These are phyloP conservation scores for Drosophila pseudotalamancana DNA, from an alignment of 2,888 invertebrate genomes.

Conservation along the genomic window DNA sequence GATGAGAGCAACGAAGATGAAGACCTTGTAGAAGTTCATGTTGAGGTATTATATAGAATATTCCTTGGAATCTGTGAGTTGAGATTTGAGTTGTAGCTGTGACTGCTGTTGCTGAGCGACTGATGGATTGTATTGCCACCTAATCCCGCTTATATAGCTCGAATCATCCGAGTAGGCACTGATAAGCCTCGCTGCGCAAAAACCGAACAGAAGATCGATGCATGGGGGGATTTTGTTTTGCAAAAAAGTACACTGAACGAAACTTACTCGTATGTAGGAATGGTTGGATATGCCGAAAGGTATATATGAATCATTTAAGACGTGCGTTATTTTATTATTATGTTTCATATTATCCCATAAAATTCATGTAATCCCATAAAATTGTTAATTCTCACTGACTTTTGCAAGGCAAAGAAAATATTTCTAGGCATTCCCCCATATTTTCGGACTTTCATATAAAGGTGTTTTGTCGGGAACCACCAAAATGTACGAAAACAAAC, in stretches of 20 bases:
- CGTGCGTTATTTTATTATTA: background rate
- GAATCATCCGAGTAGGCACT: background rate
- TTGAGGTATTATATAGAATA: background rate
- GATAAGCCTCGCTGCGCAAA: background rate
- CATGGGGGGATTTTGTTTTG: constrained; percentile 24
- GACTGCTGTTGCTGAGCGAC: constrained; percentile 14
- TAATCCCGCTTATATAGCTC: constrained; percentile 17
- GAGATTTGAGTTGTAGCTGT: background rate
- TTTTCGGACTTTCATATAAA: too few relatives aligned
- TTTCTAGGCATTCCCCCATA: background rate
- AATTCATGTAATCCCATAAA: background rate
- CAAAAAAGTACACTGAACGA: constrained; percentile 15
- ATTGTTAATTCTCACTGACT: background rate
- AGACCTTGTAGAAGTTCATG: constrained; percentile 71
- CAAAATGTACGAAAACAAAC: too few relatives aligned
- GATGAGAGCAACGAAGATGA: constrained; percentile 67
- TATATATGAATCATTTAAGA: constrained; percentile 6
- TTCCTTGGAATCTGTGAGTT: background rate
- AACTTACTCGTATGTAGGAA: background rate
- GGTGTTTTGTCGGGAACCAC: too few relatives aligned
- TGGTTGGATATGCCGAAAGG: background rate
- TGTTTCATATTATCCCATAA: background rate
- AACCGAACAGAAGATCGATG: background rate
- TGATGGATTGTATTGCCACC: constrained; percentile 19
- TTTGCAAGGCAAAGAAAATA: background rate